phyloP scores from a whole-genome alignment of 2,797 vertebrate species.

The Clarias pachynema region DNA sequence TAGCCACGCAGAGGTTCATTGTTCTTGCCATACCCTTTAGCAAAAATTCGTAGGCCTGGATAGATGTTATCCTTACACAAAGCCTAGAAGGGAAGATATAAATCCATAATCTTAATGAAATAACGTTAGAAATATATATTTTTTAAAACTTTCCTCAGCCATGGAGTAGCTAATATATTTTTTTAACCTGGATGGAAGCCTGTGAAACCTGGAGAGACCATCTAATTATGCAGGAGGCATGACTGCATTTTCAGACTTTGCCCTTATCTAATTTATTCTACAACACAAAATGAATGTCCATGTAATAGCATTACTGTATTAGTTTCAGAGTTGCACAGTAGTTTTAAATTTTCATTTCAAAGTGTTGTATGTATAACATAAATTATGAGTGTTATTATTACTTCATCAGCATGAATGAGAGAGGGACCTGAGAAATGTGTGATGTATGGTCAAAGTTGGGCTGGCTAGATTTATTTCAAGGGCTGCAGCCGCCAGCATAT shows the following conservation, averaged over 20 bases:
- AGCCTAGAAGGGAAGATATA: conserved; percentile 74
- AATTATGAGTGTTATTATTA: neutral
- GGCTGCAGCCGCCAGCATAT: neutral
- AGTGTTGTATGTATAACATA: neutral
- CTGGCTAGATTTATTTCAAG: neutral
- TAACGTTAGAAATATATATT: neutral
- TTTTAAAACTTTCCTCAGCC: neutral
- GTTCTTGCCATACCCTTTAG: conserved; percentile 96
- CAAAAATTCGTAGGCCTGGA: conserved; percentile 89
- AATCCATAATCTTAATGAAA: conserved; percentile 6
- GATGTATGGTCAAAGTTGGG: neutral
- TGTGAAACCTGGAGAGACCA: neutral
- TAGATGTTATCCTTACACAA: conserved; percentile 97
- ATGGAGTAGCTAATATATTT: neutral
- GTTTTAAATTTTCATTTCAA: neutral
- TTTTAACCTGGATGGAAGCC: neutral
- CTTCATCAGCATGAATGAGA: neutral
- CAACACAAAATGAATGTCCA: neutral
- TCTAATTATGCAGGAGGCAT: neutral
- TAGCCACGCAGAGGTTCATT: conserved; percentile 95
- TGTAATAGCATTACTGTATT: neutral
- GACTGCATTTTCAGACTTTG: neutral
- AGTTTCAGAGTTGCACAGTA: neutral
- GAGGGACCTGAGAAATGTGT: neutral
- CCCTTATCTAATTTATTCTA: neutral